Conservation (phyloP, 1,140 invertebrate species). For the Steinernema khuongi region DNA sequence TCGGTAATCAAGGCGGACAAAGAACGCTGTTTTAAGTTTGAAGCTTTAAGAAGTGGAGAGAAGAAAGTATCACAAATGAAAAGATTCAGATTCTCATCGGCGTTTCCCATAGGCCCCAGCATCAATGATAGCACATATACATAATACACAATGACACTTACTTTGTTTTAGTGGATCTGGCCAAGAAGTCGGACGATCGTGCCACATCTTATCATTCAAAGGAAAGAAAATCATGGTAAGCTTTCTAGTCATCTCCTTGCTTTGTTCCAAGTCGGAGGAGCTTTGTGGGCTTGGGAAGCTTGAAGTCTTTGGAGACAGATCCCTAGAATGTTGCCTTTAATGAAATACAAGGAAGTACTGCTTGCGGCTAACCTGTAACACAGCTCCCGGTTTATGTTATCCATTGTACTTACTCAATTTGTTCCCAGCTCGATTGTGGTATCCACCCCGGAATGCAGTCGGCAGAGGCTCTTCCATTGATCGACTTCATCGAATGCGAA, state of each 20-base stretch:
- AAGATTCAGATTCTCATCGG: too few relatives aligned
- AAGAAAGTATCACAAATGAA: too few relatives aligned
- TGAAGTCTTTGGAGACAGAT: not conserved
- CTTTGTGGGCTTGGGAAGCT: not conserved
- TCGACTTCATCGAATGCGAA: slow-evolving; percentile 92
- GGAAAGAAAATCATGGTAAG: slow-evolving; percentile 93
- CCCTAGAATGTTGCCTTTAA: slow-evolving; percentile 12
- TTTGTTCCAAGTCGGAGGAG: slow-evolving; percentile 12
- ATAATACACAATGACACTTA: not conserved
- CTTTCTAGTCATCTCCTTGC: slow-evolving; percentile 25
- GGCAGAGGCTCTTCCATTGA: slow-evolving; percentile 93
- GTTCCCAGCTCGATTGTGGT: slow-evolving; percentile 81
- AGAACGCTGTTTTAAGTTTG: too few relatives aligned
- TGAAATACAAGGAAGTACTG: not conserved
- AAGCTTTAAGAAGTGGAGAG: too few relatives aligned
- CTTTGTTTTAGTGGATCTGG: slow-evolving; percentile 76
- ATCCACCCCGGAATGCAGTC: slow-evolving; percentile 95
- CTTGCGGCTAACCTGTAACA: too few relatives aligned
- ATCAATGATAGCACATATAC: too few relatives aligned
- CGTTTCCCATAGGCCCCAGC: too few relatives aligned
- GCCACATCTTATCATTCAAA: slow-evolving; percentile 96
- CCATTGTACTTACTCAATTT: slow-evolving; percentile 13
- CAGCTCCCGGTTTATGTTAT: too few relatives aligned
- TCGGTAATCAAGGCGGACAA: too few relatives aligned
- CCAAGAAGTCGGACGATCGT: slow-evolving; percentile 97